These are phyloP conservation scores for Neodiprion pinetum DNA, from an alignment of 1,140 invertebrate genomes.

Conservation along the genomic window DNA sequence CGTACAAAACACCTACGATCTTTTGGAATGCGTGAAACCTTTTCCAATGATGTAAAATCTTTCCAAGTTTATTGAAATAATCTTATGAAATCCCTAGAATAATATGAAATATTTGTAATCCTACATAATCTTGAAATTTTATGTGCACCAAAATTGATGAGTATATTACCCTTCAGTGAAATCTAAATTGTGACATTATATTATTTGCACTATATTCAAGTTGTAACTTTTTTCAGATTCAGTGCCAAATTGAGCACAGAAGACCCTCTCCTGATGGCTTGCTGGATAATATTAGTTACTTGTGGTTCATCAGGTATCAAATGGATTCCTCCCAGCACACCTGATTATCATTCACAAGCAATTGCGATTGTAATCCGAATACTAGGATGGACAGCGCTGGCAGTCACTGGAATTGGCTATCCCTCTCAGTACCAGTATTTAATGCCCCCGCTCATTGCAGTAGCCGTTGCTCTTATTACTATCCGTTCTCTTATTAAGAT, in stretches of 20 bases:
- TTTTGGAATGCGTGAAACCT: too few species aligned
- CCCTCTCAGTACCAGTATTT: constrained; percentile 53
- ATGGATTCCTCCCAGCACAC: constrained; percentile 41
- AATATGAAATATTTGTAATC: neutral
- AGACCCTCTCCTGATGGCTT: constrained; percentile 49
- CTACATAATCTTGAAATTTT: too few species aligned
- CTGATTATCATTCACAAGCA: constrained; percentile 33
- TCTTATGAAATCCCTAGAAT: too few species aligned
- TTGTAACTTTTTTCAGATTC: constrained; percentile 43
- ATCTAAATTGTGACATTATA: too few species aligned
- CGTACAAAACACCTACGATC: too few species aligned
- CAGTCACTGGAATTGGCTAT: constrained; percentile 37
- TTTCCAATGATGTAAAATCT: too few species aligned
- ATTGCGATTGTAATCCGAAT: constrained; percentile 44
- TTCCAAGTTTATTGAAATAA: too few species aligned
- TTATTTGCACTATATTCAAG: too few species aligned
- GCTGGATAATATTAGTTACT: constrained; percentile 50
- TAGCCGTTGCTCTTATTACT: constrained; percentile 30
- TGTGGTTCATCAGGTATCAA: constrained; percentile 50
- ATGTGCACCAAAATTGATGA: too few species aligned
- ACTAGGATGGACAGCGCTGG: constrained; percentile 45
- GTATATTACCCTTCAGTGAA: too few species aligned
- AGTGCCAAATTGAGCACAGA: constrained; percentile 50
- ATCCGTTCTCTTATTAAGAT: constrained; percentile 8
- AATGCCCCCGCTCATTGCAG: constrained; percentile 50